A percentile compares a stretch with the other conserved stretches of the same genome.
Evolutionary conservation across 2,113 vertebrate species (phyloP).

Genomic region (Rostratula benghalensis): DNA sequence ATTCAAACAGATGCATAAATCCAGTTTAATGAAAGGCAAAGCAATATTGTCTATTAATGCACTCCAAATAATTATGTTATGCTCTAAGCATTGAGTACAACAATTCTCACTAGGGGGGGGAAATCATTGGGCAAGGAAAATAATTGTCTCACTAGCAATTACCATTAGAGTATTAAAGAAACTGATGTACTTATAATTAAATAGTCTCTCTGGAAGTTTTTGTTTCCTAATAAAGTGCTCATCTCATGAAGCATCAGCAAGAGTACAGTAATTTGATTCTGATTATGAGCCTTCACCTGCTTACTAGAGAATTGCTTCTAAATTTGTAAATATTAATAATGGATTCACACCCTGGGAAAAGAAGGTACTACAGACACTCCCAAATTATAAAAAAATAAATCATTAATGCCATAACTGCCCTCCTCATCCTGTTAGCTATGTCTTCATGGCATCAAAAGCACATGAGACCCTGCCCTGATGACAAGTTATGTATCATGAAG

Average conservation of each 20-base stretch:
- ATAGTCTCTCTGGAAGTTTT: slow-evolving; percentile 62
- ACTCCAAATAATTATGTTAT: slow-evolving; percentile 14
- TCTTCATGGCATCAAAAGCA: neutral
- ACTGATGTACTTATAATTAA: slow-evolving; percentile 20
- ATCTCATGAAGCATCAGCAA: neutral
- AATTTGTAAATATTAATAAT: slow-evolving; percentile 58
- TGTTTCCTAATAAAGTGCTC: slow-evolving; percentile 60
- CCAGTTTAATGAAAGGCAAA: neutral
- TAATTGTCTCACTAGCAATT: slow-evolving; percentile 48
- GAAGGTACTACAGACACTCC: neutral
- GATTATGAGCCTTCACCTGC: slow-evolving; percentile 20
- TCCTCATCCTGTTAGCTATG: neutral
- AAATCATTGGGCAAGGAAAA: slow-evolving; percentile 29
- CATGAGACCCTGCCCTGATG: neutral
- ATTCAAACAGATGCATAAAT: neutral
- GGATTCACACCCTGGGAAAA: neutral
- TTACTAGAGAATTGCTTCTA: slow-evolving; percentile 7
- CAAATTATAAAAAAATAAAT: neutral
- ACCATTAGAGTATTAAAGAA: slow-evolving; percentile 38
- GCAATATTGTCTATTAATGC: slow-evolving; percentile 27
- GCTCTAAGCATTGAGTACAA: slow-evolving; percentile 15
- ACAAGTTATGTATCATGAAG: neutral
- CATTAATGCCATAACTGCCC: neutral
- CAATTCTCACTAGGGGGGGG: neutral
- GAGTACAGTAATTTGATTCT: slow-evolving; percentile 32